Base-by-base conservation (phyloP, 2,888 invertebrate genomes). In the Carcina quercana region DNA sequence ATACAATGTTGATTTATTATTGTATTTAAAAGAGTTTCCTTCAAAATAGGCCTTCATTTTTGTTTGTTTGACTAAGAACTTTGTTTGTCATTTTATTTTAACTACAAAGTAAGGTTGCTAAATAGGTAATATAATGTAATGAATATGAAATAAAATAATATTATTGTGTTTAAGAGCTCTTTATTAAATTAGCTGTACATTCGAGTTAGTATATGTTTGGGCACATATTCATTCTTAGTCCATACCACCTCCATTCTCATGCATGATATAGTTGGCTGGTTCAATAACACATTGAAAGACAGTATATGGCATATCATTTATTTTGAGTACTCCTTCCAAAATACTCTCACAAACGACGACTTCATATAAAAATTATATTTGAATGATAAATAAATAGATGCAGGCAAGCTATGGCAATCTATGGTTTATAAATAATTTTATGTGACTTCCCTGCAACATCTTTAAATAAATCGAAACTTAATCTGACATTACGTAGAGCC, bases 161-260 rank as follows among this genome's bases (percentile, higher is more conserved):
- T n/a, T n/a, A n/a, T 19, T 33, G 28, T 35, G 32, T 76, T 79
- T 76, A 74, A 74, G 74, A 78, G 73, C 72, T 79, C 68, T 84
- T 84, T 83, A 83, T 83, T 85, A 73, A 80, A 76, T 80, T 83
- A 82, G 82, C 85, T 85, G 84, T 85, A 85, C 84, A 84, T 82
- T 83, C 76, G 78, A 83, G 84, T 84, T 85, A 84, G 84, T 85
- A 82, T 82, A 80, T 67, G 75, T 79, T 80, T 80, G 80, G 83
- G 83, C 80, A 82, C 76, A 82, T 82, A 74, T 72, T 69, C 65
- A 71, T 76, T 67, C 80, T 82, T 80, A 82, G 55, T 66, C 76
- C 61, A 61, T 74, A 70, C 71, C 71, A 62, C 66, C n/a, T 71
- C 63, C 50, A 61, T 67, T 59, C 59, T 66, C 66, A 53, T 68